Percentiles rank a stretch among this genome's conserved stretches.
phyloP scores from a whole-genome alignment of 2,888 invertebrate species.

The Lysandra bellargus region DNA sequence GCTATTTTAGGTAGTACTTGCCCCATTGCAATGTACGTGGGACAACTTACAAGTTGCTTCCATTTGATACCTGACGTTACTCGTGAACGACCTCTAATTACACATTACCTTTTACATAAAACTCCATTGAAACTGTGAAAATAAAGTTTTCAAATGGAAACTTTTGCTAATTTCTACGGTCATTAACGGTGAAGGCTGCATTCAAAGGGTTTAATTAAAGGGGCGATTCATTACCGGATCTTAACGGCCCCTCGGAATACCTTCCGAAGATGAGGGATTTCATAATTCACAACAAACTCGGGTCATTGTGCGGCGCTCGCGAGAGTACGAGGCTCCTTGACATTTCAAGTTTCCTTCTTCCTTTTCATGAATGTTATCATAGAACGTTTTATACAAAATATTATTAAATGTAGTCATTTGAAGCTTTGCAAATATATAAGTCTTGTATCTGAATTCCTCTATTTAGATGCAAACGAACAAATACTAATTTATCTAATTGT shows the following conservation, averaged over 20 bases:
- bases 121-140: background rate
- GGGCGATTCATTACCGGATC: conserved; percentile 21
- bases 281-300: conserved; percentile 17
- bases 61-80: background rate
- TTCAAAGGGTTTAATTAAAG: conserved; percentile 23
- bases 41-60: background rate
- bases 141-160: conserved; percentile 10
- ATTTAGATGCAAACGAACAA: background rate
- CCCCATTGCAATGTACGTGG: background rate
- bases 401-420: background rate
- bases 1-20: background rate
- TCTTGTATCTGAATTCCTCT: background rate
- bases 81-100: background rate
- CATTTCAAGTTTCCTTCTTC: conserved; percentile 17
- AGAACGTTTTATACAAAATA: background rate
- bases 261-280: conserved; percentile 25
- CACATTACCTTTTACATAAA: background rate
- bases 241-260: conserved; percentile 1
- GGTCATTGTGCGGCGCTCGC: background rate
- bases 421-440: background rate
- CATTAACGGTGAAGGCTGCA: conserved; percentile 25
- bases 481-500: no score
- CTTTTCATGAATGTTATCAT: background rate
- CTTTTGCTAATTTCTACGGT: conserved; percentile 13
- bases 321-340: background rate